A percentile compares a stretch with the other conserved stretches of the same genome.
These are phyloP conservation scores for Pandemis heparana DNA, from an alignment of 2,888 invertebrate genomes.

Conservation along the genomic window DNA sequence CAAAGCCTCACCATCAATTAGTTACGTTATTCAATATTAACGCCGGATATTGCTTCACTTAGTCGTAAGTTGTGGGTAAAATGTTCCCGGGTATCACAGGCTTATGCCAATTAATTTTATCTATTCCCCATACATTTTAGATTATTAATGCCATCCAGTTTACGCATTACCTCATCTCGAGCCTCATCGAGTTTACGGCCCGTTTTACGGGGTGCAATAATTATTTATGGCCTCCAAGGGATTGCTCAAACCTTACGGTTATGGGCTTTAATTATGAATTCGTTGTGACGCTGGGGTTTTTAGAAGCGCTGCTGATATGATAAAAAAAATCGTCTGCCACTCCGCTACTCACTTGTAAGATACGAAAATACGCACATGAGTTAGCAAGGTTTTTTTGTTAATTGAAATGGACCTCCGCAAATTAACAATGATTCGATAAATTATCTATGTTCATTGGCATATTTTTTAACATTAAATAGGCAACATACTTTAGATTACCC, in stretches of 20 bases:
- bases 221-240: constrained; percentile 46
- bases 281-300: neutral
- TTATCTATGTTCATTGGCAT: too few relatives aligned
- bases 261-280: constrained; percentile 20
- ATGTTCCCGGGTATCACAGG: neutral
- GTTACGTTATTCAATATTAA: neutral
- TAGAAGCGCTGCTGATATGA: neutral
- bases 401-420: too few relatives aligned
- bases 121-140: constrained; percentile 31
- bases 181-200: constrained; percentile 43
- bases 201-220: constrained; percentile 46
- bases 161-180: constrained; percentile 35
- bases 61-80: neutral
- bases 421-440: too few relatives aligned
- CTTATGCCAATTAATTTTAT: constrained; percentile 28
- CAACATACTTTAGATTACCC: too few relatives aligned
- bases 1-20: neutral
- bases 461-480: too few relatives aligned
- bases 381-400: too few relatives aligned
- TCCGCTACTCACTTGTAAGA: too few relatives aligned
- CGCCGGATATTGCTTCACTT: neutral
- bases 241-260: constrained; percentile 32
- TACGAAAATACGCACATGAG: too few relatives aligned
- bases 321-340: too few relatives aligned
- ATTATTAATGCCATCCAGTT: constrained; percentile 36